Conservation (phyloP, 2,888 invertebrate species). For the Cryptocephalus moraei region DNA sequence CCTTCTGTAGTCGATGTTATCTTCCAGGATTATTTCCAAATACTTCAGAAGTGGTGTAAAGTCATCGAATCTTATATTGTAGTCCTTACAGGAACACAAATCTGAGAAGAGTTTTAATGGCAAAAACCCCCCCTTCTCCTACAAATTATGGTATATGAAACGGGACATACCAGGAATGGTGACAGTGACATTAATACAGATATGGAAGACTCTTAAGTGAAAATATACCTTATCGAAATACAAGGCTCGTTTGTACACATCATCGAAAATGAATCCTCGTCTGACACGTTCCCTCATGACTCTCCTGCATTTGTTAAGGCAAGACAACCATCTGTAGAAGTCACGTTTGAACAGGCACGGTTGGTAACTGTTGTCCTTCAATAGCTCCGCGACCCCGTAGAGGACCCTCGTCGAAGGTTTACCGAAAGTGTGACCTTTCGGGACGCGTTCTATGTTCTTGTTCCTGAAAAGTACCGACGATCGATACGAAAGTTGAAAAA, state of each 20-base stretch:
- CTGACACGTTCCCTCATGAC: conserved; percentile 8
- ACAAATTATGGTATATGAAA: conserved; percentile 11
- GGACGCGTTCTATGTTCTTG: conserved; percentile 40
- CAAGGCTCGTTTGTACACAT: conserved; percentile 20
- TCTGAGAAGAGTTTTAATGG: conserved; percentile 38
- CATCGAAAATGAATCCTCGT: conserved; percentile 21
- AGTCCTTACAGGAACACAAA: conserved; percentile 36
- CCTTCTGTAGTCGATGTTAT: conserved; percentile 40
- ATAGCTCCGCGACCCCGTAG: conserved; percentile 40
- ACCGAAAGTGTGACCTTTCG: conserved; percentile 42
- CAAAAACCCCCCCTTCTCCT: conserved; percentile 40
- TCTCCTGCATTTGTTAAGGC: conserved; percentile 12
- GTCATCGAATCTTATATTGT: conserved; percentile 34
- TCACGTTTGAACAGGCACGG: conserved; percentile 32
- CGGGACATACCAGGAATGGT: no score
- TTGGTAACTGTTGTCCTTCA: conserved; percentile 23
- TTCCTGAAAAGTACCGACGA: conserved; percentile 27
- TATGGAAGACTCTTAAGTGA: not conserved
- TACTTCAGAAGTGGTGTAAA: no score
- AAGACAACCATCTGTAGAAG: conserved; percentile 22
- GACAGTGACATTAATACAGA: not conserved
- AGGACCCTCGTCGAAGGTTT: conserved; percentile 31
- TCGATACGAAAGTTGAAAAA: not conserved
- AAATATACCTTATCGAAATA: conserved; percentile 27
- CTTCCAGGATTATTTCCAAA: conserved; percentile 39